Evolutionary conservation across 2,797 vertebrate species (phyloP).

Genomic region (Sebastes hubbsi): DNA sequence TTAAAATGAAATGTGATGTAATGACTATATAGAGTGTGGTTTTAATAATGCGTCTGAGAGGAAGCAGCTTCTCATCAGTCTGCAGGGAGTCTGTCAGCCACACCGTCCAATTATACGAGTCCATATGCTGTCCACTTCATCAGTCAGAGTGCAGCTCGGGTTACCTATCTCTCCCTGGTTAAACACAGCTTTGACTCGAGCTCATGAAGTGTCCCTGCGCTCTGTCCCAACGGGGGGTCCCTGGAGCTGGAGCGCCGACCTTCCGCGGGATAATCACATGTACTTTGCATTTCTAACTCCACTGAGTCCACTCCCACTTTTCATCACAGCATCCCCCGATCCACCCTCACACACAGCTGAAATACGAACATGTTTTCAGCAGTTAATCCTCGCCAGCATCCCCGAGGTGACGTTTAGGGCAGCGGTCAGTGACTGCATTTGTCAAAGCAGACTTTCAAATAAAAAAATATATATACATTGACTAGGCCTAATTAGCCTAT

Average conservation of each 20-base stretch:
- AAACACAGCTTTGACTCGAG: conserved; percentile 21
- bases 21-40: conserved; percentile 35
- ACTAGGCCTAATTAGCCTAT: too few relatives aligned
- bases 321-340: neutral
- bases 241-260: neutral
- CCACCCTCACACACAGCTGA: neutral
- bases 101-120: conserved; percentile 39
- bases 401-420: neutral
- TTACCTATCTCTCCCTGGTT: conserved; percentile 15
- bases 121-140: conserved; percentile 11
- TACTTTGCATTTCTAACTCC: conserved; percentile 21
- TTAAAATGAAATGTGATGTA: conserved; percentile 42
- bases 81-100: conserved; percentile 27
- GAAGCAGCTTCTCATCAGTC: conserved; percentile 15
- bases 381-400: neutral
- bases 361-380: neutral
- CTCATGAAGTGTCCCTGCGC: conserved; percentile 3
- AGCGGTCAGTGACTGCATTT: too few relatives aligned
- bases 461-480: too few relatives aligned
- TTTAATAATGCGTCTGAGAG: conserved; percentile 38
- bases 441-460: too few relatives aligned
- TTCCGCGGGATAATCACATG: conserved; percentile 31
- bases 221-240: conserved; percentile 7
- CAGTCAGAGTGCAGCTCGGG: conserved; percentile 21
- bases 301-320: neutral